Base-by-base conservation (phyloP, 2,888 invertebrate genomes). In the Leucophora obtusa region DNA sequence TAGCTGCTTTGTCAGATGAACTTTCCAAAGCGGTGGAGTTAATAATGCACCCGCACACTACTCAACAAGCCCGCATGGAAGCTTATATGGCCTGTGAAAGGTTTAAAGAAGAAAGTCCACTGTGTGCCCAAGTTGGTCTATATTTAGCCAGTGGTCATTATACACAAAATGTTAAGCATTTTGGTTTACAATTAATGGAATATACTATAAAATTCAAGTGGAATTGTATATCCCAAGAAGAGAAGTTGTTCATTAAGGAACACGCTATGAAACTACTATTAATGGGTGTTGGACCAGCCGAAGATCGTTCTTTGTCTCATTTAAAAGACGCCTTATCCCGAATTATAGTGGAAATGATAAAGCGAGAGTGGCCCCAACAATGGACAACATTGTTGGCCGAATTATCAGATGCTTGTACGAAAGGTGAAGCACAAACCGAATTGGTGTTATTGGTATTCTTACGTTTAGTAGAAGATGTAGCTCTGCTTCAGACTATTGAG, bases 281-380 rank as follows among this genome's bases (percentile, higher is more conserved):
- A 76, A 93, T 94, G 88, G 95, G 96, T 76, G 96, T 96, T 11
- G 94, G 93, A 11, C 93, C 93, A 85, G 92, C 96, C 21, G 92
- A 95, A 59, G 93, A 93, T 82, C 94, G 93, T 83, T 91, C 92
- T 60, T 83, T 91, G 17, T 93, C 93, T 11, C 96, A 96, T 86
- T 93, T 96, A 84, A 96, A 96, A 89, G 96, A 96, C 89, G 96
- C 95, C 1, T 89, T 96, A 3, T 95, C 97, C 14, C 92, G 97
- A 60, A 95, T 98, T n/a, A 94, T 98, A 69, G 98, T 98, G 0
- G 98, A 98, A 91, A 97, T 98, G 94, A 95, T 97, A 69, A 98
- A 98, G 88, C 92, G 98, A 10, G 98, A 98, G 89, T 98, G 98
- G 98, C 98, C 98, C 0, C 98, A 98, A 88, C 96, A 98, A 83